These are phyloP conservation scores for Caerostris darwini DNA, from an alignment of 1,140 invertebrate genomes.

Conservation along the genomic window DNA sequence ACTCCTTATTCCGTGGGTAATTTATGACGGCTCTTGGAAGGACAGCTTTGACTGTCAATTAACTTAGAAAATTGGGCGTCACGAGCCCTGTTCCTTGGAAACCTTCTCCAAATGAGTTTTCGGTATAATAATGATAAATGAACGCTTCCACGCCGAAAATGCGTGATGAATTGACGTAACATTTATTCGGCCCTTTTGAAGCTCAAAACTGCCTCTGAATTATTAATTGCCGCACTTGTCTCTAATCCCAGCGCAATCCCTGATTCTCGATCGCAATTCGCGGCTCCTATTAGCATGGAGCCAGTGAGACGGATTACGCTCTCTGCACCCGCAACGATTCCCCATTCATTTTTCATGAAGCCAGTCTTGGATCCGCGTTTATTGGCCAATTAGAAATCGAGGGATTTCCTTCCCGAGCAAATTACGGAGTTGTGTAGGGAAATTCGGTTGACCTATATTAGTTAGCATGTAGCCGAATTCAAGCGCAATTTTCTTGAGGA, in stretches of 20 bases:
- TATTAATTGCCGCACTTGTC: conserved; percentile 44
- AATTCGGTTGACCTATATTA: neutral
- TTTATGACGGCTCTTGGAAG: conserved; percentile 10
- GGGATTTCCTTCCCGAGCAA: neutral
- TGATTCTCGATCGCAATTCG: conserved; percentile 10
- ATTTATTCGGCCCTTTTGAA: neutral
- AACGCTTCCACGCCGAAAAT: conserved; percentile 25
- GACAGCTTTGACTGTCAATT: conserved; percentile 53
- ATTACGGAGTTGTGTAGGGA: neutral
- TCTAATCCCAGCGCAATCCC: conserved; percentile 29
- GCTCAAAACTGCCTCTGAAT: conserved; percentile 36
- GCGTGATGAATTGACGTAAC: conserved; percentile 36
- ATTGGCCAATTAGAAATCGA: conserved; percentile 34
- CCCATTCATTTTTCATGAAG: neutral
- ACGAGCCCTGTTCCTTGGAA: neutral
- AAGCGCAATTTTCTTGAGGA: conserved; percentile 8
- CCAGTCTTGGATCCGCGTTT: neutral
- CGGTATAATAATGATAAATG: conserved; percentile 46
- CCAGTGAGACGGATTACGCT: conserved; percentile 15
- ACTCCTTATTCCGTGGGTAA: conserved; percentile 10
- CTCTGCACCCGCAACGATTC: no score
- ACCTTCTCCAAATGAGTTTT: conserved; percentile 45
- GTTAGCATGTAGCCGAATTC: neutral
- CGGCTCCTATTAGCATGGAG: neutral
- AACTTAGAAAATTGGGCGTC: conserved; percentile 28